Base-by-base conservation (phyloP, 2,113 vertebrate genomes). In the Solea senegalensis region DNA sequence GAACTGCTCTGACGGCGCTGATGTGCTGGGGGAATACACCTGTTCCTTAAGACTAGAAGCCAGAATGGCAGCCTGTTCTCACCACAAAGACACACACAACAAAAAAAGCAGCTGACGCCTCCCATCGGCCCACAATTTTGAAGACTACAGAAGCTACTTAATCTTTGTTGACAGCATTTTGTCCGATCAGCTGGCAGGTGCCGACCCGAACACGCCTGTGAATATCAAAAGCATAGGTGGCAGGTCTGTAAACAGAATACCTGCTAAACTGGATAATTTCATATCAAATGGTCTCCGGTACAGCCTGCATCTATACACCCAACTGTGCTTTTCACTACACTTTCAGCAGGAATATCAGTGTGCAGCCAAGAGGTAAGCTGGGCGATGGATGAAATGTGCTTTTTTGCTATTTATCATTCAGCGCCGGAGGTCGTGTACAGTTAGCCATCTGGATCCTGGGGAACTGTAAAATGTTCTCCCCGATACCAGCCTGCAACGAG, bases 381-480 rank as follows among this genome's bases (percentile, higher is more conserved):
- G 67, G 63, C 87, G 74, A 89, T 89, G 86, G 88, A 92, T 91
- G 90, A 87, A 91, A 90, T 82, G 87, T 44, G 84, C 84, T 88
- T 86, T 90, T 89, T 85, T 78, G 81, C 90, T 89, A 91, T 94
- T 93, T 87, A 92, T 93, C 92, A 93, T 90, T 88, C 89, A 83
- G 87, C 49, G 92, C 92, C 86, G 90, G 91, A 87, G 92, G 92
- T 93, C 77, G 85, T 86, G 91, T 89, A 91, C 92, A 92, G 90
- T 92, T 91, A 91, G 92, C 91, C 88, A 87, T 90, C 88, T 90
- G 86, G 90, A 89, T 93, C 88, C 82, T 39, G 81, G 86, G 91
- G 87, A 91, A 91, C 87, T 89, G 90, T 92, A 92, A 91, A 93
- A 89, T 89, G 91, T 84, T 88, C 81, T 88, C 83, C 80, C 86